Evolutionary conservation across 1,140 invertebrate genomes (phyloP).

Genomic region (Eciton burchellii): DNA sequence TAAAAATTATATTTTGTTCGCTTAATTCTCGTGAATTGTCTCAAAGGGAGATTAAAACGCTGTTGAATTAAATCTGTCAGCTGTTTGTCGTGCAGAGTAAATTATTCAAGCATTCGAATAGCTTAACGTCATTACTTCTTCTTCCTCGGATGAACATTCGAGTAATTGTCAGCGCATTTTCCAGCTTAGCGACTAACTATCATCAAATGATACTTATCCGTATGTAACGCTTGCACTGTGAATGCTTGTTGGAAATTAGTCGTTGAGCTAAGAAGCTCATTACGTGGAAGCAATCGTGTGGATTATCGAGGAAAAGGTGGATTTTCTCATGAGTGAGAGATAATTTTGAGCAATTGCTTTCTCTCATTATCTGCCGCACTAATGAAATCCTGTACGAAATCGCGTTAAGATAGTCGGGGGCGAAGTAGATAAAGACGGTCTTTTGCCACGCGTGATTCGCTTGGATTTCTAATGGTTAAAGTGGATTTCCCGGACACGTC

Average conservation of each 20-base stretch:
- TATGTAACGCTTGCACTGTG: constrained; percentile 8
- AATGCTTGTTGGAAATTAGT: constrained; percentile 16
- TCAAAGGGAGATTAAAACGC: background rate
- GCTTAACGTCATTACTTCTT: background rate
- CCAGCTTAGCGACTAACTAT: background rate
- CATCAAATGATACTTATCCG: too few species aligned
- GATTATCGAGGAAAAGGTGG: background rate
- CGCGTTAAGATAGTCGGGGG: constrained; percentile 30
- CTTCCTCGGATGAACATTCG: constrained; percentile 1
- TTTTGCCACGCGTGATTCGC: constrained; percentile 38
- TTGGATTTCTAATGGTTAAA: constrained; percentile 61
- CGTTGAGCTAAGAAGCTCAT: background rate
- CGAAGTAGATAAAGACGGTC: constrained; percentile 49
- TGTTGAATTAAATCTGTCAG: background rate
- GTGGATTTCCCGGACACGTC: constrained; percentile 55
- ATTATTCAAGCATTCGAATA: background rate
- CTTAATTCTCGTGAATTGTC: background rate
- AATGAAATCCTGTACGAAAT: constrained; percentile 52
- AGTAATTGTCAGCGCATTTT: constrained; percentile 5
- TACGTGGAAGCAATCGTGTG: background rate
- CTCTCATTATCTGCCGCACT: constrained; percentile 16
- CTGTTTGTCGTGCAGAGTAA: background rate
- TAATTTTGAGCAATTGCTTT: constrained; percentile 38
- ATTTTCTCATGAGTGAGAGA: background rate
- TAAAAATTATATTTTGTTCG: background rate